A percentile compares a stretch with the other conserved stretches of the same genome.
phyloP scores from a whole-genome alignment of 2,797 vertebrate genomes.

The Coregonus suidteri region DNA sequence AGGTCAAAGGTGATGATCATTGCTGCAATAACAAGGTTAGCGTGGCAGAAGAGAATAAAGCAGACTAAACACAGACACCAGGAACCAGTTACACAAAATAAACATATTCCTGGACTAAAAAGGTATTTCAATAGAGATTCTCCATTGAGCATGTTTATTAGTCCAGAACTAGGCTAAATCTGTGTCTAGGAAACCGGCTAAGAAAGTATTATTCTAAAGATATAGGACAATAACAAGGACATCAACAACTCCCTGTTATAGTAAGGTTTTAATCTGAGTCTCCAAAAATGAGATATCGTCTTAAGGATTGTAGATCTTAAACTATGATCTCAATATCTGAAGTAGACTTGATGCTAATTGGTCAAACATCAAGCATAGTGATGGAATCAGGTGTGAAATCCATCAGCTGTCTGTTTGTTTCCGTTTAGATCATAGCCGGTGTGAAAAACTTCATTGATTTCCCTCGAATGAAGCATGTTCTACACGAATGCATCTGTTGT shows the following conservation, averaged over 20 bases:
- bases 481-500: background rate
- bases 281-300: background rate
- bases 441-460: background rate
- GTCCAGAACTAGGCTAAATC: background rate
- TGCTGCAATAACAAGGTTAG: slow-evolving; percentile 47
- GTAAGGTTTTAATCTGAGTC: background rate
- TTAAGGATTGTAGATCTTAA: background rate
- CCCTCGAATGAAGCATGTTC: background rate
- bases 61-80: slow-evolving; percentile 2
- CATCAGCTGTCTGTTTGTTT: background rate
- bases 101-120: background rate
- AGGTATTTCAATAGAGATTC: background rate
- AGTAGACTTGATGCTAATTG: background rate
- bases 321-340: slow-evolving; percentile 14
- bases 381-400: background rate
- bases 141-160: background rate
- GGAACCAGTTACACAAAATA: background rate
- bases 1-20: slow-evolving; percentile 11
- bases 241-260: background rate
- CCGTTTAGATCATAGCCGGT: background rate
- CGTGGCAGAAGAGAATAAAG: slow-evolving; percentile 17
- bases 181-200: background rate
- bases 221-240: background rate
- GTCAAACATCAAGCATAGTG: slow-evolving; percentile 4
- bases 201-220: slow-evolving; percentile 10